Base-by-base conservation (phyloP, 2,113 vertebrate genomes). In the Trachemys scripta region DNA sequence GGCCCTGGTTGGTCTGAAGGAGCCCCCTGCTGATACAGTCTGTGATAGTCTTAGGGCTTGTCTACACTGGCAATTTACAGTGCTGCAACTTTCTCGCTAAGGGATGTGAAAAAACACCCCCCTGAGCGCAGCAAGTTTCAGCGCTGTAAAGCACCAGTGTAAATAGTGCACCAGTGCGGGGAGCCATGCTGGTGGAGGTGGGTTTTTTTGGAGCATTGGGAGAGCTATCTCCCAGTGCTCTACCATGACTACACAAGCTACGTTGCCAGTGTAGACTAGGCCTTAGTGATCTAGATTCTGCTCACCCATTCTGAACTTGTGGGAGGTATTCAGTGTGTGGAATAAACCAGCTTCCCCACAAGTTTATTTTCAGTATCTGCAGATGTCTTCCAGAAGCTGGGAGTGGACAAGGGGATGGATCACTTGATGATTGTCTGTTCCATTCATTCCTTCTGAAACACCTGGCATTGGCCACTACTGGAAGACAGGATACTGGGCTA, bases 1-100 rank as follows among this genome's bases (percentile, higher is more conserved):
- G 11, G 19, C 31, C 81, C 1, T 27, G n/a, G 51, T 12, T 0
- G 0, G n/a, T n/a, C 7, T n/a, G 35, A n/a, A n/a, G 62, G 35
- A 16, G 6, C 9, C 65, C n/a, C 65, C 65, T 72, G 38, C 19
- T 72, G 65, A 7, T 69, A 69, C 13, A 7, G 13, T 69, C 19
- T n/a, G 35, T 69, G 62, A 38, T 38, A 22, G 65, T 72, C n/a
- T 22, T 54, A 53, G 20, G 20, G 53, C 20, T 54, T 54, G 20
- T 54, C 53, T 54, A 54, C 20, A 22, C 53, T 54, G 53, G 17
- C 17, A 22, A 3, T 54, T 22, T 54, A 22, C 20, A 54, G 20
- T 1, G 20, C 53, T 54, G 53, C 53, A 22, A 54, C 20, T 54
- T 54, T 54, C 20, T 54, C 3, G 20, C 53, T 54, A 20, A 22